These are phyloP conservation scores for Sander lucioperca DNA, from an alignment of 2,113 vertebrate species.

Conservation along the genomic window DNA sequence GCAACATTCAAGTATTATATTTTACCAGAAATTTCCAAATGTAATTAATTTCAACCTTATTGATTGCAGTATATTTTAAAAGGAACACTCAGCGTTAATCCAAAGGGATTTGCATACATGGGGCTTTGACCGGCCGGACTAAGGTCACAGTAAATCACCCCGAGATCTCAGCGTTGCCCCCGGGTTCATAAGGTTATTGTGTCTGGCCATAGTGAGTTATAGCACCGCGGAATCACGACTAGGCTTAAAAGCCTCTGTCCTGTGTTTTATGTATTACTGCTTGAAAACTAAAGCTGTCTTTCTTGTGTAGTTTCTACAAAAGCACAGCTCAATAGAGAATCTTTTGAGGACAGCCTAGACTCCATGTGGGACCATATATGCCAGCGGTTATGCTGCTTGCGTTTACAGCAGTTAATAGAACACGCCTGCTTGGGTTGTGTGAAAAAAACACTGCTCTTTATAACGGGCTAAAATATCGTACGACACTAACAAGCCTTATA, in stretches of 20 bases:
- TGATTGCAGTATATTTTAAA: conserved; percentile 67
- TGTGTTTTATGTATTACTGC: conserved; percentile 65
- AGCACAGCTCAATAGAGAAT: conserved; percentile 41
- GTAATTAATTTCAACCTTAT: conserved; percentile 61
- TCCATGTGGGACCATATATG: conserved; percentile 62
- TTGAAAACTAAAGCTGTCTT: conserved; percentile 56
- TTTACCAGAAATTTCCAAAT: conserved; percentile 40
- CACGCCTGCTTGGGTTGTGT: conserved; percentile 48
- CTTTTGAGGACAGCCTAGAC: conserved; percentile 42
- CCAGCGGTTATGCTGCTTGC: conserved; percentile 56
- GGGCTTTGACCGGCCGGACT: conserved; percentile 69
- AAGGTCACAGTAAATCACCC: conserved; percentile 84
- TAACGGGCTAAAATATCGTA: conserved; percentile 40
- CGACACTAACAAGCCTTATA: conserved; percentile 44
- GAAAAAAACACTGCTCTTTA: conserved; percentile 28
- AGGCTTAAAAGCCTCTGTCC: conserved; percentile 69
- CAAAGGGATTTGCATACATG: conserved; percentile 79
- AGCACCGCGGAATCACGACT: conserved; percentile 78
- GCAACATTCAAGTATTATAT: conserved; percentile 21
- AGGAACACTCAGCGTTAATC: conserved; percentile 75
- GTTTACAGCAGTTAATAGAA: conserved; percentile 57
- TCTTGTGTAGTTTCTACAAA: conserved; percentile 58
- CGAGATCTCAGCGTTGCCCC: conserved; percentile 76
- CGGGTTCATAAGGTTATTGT: conserved; percentile 86
- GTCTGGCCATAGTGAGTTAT: conserved; percentile 83